Percentiles rank a stretch among this genome's conserved stretches.
Conservation (phyloP, 30 jellyfish, hydroid and myxozoan genomes). For the Nemopilema nomurai region DNA sequence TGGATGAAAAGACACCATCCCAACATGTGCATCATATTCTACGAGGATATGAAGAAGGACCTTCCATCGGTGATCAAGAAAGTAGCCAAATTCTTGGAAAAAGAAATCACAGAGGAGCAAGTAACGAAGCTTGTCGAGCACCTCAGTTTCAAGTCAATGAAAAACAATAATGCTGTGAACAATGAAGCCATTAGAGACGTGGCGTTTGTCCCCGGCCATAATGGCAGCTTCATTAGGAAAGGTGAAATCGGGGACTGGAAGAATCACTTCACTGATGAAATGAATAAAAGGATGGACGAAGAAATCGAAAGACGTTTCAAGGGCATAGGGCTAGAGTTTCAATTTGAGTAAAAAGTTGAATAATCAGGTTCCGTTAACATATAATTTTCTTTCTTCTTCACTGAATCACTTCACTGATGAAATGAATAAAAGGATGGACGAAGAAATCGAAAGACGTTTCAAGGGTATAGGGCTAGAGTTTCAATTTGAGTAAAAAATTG, state of each 20-base stretch:
- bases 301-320: slow-evolving; percentile 10
- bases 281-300: slow-evolving; percentile 42
- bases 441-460: slow-evolving; percentile 3
- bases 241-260: slow-evolving; percentile 71
- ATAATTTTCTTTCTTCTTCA: not conserved
- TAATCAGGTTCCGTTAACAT: not conserved
- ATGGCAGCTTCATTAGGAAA: slow-evolving; percentile 42
- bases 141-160: slow-evolving; percentile 33
- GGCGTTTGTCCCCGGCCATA: slow-evolving; percentile 35
- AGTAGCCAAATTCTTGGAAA: slow-evolving; percentile 36
- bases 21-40: slow-evolving; percentile 26
- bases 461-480: slow-evolving; percentile 21
- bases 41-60: slow-evolving; percentile 47
- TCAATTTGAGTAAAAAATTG: slow-evolving; percentile 4
- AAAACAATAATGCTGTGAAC: slow-evolving; percentile 15
- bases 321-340: slow-evolving; percentile 18
- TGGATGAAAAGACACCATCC: slow-evolving; percentile 49
- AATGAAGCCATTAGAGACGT: slow-evolving; percentile 27
- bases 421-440: slow-evolving; percentile 47
- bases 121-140: slow-evolving; percentile 8
- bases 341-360: slow-evolving; percentile 4
- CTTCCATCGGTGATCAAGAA: slow-evolving; percentile 14
- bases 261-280: slow-evolving; percentile 59
- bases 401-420: slow-evolving; percentile 46
- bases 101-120: slow-evolving; percentile 34